Conservation (phyloP, 2,888 invertebrate genomes). For the Hemistola chrysoprasaria region DNA sequence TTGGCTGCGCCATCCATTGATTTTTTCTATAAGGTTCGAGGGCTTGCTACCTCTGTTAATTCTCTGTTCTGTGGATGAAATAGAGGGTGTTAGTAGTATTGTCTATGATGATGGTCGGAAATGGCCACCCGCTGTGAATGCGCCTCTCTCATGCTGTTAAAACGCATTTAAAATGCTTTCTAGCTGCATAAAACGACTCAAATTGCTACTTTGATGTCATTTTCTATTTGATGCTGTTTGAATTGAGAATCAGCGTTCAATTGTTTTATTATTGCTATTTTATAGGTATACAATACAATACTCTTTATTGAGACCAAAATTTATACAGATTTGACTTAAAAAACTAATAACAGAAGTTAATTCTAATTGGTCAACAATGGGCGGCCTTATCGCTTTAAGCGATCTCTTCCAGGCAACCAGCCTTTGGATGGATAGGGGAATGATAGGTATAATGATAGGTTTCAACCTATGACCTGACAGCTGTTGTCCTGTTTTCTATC, state of each 20-base stretch:
- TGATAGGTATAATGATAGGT: too few species aligned
- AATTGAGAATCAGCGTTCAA: conserved; percentile 17
- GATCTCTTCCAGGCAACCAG: too few species aligned
- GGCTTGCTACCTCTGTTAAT: conserved; percentile 77
- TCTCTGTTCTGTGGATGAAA: conserved; percentile 79
- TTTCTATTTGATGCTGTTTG: conserved; percentile 3
- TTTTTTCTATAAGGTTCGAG: conserved; percentile 62
- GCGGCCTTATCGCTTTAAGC: too few species aligned
- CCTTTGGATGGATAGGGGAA: too few species aligned
- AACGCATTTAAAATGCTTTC: conserved; percentile 15
- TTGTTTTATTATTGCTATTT: conserved; percentile 5
- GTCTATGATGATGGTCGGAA: conserved; percentile 26
- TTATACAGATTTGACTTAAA: too few species aligned
- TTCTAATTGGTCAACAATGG: too few species aligned
- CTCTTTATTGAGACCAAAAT: too few species aligned
- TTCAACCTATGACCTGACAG: too few species aligned
- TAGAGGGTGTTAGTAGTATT: conserved; percentile 37
- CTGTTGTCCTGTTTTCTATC: too few species aligned
- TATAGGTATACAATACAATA: neutral
- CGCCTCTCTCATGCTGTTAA: conserved; percentile 6
- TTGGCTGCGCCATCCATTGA: conserved; percentile 78
- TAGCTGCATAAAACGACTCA: conserved; percentile 4
- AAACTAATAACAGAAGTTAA: too few species aligned
- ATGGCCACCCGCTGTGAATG: conserved; percentile 20
- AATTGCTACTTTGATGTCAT: conserved; percentile 10